These are phyloP conservation scores for Nudaria mundana DNA, from an alignment of 2,888 invertebrate genomes.

Conservation along the genomic window DNA sequence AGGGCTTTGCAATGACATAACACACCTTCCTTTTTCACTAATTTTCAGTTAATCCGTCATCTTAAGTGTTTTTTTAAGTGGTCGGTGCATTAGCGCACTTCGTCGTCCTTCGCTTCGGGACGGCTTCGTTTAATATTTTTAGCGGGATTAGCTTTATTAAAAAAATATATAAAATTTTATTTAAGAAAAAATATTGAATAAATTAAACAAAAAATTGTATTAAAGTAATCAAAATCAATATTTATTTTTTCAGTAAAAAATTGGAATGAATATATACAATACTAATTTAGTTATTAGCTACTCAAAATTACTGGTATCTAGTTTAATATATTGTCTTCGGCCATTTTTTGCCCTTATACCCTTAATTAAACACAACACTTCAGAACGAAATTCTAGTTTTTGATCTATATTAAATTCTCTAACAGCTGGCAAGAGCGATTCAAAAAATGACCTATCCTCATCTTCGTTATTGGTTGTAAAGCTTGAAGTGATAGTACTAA, in stretches of 20 bases:
- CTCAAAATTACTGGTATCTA: constrained; percentile 33
- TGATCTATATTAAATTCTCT: constrained; percentile 60
- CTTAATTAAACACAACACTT: constrained; percentile 55
- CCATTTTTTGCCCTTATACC: constrained; percentile 42
- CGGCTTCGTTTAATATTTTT: too few species aligned
- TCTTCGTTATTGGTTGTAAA: constrained; percentile 39
- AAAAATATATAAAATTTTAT: too few species aligned
- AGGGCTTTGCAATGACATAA: too few species aligned
- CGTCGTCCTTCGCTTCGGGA: too few species aligned
- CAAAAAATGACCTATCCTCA: constrained; percentile 65
- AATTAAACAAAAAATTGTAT: too few species aligned
- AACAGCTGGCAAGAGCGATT: constrained; percentile 62
- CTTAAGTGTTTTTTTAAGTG: too few species aligned
- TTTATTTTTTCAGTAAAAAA: constrained; percentile 24
- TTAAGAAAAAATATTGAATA: too few species aligned
- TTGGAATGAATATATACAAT: constrained; percentile 15
- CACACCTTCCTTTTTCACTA: too few species aligned
- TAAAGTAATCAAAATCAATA: constrained; percentile 1
- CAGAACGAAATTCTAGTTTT: constrained; percentile 61
- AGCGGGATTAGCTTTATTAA: too few species aligned
- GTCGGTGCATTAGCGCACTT: too few species aligned
- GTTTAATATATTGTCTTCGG: constrained; percentile 29
- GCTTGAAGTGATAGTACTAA: constrained; percentile 31
- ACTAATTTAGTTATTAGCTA: constrained; percentile 12
- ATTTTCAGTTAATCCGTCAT: too few species aligned